phyloP scores from a whole-genome alignment of 2,113 vertebrate species.

The Hylia prasina region DNA sequence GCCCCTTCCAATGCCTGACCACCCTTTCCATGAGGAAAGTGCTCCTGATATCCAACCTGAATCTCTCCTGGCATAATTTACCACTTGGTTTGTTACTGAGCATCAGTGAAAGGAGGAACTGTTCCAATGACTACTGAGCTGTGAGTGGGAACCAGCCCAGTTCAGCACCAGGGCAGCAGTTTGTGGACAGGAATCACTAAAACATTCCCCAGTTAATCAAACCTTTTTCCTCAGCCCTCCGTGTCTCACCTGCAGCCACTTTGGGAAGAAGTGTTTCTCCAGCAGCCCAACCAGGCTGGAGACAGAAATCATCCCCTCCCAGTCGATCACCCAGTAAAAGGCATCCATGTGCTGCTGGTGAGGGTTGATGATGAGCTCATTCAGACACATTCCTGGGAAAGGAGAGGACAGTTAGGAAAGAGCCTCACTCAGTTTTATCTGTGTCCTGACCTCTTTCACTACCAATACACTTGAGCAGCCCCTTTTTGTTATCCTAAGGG shows the following conservation, averaged over 20 bases:
- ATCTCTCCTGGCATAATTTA: neutral
- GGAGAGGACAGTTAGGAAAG: neutral
- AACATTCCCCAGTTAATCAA: neutral
- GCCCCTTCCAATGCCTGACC: neutral
- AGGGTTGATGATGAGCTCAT: constrained; percentile 92
- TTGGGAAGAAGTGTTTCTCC: constrained; percentile 97
- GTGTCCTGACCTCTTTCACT: neutral
- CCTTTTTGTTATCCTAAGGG: neutral
- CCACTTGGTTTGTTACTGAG: neutral
- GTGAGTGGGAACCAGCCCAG: neutral
- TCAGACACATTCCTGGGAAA: constrained; percentile 85
- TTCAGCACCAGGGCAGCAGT: neutral
- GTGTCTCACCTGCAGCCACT: constrained; percentile 90
- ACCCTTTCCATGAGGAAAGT: neutral
- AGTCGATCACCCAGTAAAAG: constrained; percentile 96
- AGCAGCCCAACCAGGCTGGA: constrained; percentile 91
- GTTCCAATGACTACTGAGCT: neutral
- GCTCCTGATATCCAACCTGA: neutral
- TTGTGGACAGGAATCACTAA: neutral
- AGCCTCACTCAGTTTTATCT: neutral
- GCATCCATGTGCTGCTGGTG: constrained; percentile 98
- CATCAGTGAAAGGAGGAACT: neutral
- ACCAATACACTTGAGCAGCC: neutral
- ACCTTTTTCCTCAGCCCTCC: neutral
- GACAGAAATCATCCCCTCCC: constrained; percentile 96